Conservation (phyloP, 2,113 vertebrate genomes). For the Pelobates fuscus region DNA sequence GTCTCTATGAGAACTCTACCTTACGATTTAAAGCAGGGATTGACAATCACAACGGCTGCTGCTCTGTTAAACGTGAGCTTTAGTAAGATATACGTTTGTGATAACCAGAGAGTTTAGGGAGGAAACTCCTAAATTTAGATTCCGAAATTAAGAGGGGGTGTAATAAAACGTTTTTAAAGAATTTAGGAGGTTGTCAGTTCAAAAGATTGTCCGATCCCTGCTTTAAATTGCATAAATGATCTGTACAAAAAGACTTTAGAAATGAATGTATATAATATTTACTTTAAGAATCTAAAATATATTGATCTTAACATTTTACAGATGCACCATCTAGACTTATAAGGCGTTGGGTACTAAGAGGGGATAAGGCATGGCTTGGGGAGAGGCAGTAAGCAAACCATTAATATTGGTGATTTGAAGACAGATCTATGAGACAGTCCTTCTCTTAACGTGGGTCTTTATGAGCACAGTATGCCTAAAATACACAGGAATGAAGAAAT, state of each 20-base stretch:
- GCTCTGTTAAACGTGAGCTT: no score
- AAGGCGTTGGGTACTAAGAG: not conserved
- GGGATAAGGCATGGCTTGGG: not conserved
- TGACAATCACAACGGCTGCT: not conserved
- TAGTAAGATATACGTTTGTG: not conserved
- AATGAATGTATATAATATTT: slow-evolving; percentile 21
- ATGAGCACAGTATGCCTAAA: no score
- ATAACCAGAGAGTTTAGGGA: no score
- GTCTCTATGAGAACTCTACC: slow-evolving; percentile 9
- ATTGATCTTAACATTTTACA: slow-evolving; percentile 3
- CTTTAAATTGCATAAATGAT: slow-evolving; percentile 16
- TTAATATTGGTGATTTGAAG: not conserved
- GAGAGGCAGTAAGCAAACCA: not conserved
- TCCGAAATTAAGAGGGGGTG: not conserved
- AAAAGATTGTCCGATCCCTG: not conserved
- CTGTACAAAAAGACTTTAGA: slow-evolving; percentile 35
- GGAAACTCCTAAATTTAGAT: not conserved
- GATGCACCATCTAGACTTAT: not conserved
- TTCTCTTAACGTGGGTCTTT: not conserved
- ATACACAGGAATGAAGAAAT: no score
- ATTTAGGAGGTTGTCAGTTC: not conserved
- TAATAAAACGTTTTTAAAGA: no score
- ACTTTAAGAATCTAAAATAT: slow-evolving; percentile 25
- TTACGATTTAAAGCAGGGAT: slow-evolving; percentile 20
- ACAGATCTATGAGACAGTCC: no score